Conservation (phyloP, 53 echinoderm and acorn worm genomes). For the Luidia sarsii region DNA sequence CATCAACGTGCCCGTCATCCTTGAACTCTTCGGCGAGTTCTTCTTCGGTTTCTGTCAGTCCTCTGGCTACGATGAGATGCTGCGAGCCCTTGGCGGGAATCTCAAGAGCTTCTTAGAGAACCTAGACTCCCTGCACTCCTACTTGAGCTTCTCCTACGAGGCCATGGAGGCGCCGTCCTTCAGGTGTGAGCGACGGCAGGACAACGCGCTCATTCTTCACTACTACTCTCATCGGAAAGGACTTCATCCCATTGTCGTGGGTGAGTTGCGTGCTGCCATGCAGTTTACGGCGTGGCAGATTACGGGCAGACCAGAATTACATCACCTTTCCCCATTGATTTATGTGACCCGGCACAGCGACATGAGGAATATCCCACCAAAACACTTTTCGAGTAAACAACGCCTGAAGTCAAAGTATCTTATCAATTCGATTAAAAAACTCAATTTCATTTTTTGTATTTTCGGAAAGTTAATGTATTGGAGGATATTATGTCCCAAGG, state of each 20-base stretch:
- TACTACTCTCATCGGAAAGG: slow-evolving; percentile 97
- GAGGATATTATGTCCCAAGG: too few relatives aligned
- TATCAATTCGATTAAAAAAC: too few relatives aligned
- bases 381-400: too few relatives aligned
- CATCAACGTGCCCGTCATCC: slow-evolving; percentile 68
- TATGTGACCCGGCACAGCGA: too few relatives aligned
- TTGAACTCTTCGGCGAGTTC: slow-evolving; percentile 93
- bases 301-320: too few relatives aligned
- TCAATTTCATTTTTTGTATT: too few relatives aligned
- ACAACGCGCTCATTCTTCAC: slow-evolving; percentile 87
- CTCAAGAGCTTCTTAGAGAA: slow-evolving; percentile 95
- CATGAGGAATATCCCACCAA: too few relatives aligned
- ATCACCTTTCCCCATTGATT: too few relatives aligned
- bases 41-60: slow-evolving; percentile 95
- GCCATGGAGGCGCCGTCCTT: slow-evolving; percentile 98
- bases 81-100: slow-evolving; percentile 88
- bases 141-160: slow-evolving; percentile 96
- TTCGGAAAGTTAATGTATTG: too few relatives aligned
- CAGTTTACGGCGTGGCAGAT: too few relatives aligned
- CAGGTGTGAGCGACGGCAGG: slow-evolving; percentile 78
- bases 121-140: slow-evolving; percentile 93
- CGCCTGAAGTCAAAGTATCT: too few relatives aligned
- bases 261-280: too few relatives aligned
- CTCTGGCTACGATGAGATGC: slow-evolving; percentile 98
- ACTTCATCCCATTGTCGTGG: slow-evolving; percentile 92